Evolutionary conservation across 2,797 vertebrate species (phyloP), one percentile per base, ranked within the genome.

Genomic region (Periophthalmus magnuspinnatus): DNA sequence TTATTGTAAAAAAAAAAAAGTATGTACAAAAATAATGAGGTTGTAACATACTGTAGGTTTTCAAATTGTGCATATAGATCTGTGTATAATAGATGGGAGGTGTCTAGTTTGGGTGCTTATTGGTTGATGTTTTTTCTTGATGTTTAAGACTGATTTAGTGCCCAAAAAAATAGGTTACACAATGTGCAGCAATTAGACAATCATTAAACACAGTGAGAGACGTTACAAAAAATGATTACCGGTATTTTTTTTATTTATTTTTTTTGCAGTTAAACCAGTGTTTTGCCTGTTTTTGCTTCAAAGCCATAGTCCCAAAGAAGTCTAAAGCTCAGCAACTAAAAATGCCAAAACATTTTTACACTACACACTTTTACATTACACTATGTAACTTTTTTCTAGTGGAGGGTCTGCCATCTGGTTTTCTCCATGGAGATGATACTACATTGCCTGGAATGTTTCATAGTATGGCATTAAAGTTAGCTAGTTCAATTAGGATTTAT

Each of bases 181-280:
- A 5, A 65, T 54, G 54, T n/a, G 72, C 72, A 69, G 67, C 78
- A 32, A 58, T 77, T 61, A 5, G 76, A 87, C 84, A 86, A 82
- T 87, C 73, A 57, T 71, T 33, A 38, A n/a, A 14, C 34, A 21
- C 54, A 3, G 28, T 13, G 13, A 41, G 41, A 16, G 41, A 14
- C 14, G 5, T 45, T 45, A 45, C 41, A 13, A 41, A 41, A 13
- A 38, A 2, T 38, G 1, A 41, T 13, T 14, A n/a, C n/a, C n/a
- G n/a, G n/a, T n/a, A n/a, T n/a, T n/a, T n/a, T n/a, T n/a, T n/a
- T n/a, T n/a, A 45, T 11, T 45, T 45, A 14, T 5, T 52, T n/a
- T 55, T 13, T 55, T 22, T 22, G 21, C 47, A 52, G 75, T 66
- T 82, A 70, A 83, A 80, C 85, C 86, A 88, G 84, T 87, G 77